These are phyloP conservation scores for Phrynosoma platyrhinos DNA, from an alignment of 2,113 vertebrate species.

Conservation along the genomic window DNA sequence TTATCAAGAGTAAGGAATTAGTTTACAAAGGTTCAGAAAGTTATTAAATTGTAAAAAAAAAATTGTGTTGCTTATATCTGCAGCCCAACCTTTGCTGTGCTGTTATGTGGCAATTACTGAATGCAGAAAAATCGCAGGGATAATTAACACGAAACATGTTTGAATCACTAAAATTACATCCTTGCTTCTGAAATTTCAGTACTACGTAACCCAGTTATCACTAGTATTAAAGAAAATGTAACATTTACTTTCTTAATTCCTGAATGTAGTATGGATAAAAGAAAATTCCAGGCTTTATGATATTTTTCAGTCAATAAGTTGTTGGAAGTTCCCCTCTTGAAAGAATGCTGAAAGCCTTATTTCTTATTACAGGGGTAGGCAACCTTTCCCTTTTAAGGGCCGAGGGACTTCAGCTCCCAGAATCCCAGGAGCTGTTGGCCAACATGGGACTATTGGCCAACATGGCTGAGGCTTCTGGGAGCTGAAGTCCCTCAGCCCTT, in stretches of 20 bases:
- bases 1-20: not conserved
- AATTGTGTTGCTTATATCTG: not conserved
- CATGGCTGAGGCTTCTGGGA: too few species aligned
- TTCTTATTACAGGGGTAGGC: too few species aligned
- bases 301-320: not conserved
- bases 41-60: not conserved
- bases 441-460: too few species aligned
- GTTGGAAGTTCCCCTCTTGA: not conserved
- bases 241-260: fast-evolving
- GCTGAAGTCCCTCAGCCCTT: too few species aligned
- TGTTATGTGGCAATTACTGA: not conserved
- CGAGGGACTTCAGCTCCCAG: too few species aligned
- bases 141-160: fast-evolving
- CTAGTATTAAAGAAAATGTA: not conserved
- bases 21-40: not conserved
- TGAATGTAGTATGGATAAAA: conserved; percentile 28
- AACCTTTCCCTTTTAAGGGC: too few species aligned
- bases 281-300: not conserved
- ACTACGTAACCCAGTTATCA: not conserved
- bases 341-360: not conserved
- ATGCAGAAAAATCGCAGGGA: not conserved
- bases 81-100: not conserved
- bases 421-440: too few species aligned
- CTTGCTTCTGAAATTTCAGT: not conserved
- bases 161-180: not conserved